Conservation (phyloP, 1,140 invertebrate genomes). For the Amphibalanus amphitrite region DNA sequence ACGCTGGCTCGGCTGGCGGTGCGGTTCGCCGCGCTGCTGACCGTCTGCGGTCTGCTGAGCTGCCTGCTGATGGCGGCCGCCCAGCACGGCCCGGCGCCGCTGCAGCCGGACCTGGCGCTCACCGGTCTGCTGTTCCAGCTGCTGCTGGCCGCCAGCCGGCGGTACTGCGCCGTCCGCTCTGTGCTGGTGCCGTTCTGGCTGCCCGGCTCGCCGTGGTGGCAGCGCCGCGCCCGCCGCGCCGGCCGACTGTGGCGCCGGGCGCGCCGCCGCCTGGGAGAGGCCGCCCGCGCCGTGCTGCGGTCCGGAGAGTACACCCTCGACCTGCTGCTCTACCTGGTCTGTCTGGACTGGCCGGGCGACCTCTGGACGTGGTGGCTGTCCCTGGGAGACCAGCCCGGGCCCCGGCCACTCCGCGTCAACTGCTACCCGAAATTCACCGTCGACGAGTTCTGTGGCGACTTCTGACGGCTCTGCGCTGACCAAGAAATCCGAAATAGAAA, state of each 20-base stretch:
- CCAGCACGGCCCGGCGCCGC: background rate
- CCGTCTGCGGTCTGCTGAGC: background rate
- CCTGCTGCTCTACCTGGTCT: background rate
- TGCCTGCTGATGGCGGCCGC: background rate
- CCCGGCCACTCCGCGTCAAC: background rate
- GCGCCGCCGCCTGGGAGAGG: background rate
- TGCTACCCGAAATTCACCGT: background rate
- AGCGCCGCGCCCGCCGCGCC: no score
- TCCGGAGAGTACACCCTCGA: background rate
- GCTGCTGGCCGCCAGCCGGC: background rate
- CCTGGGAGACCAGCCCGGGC: background rate
- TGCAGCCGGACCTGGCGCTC: background rate
- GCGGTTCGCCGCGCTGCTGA: background rate
- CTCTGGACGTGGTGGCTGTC: background rate
- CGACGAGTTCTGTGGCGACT: background rate
- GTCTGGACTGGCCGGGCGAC: background rate
- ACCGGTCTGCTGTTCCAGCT: background rate
- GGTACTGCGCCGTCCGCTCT: background rate
- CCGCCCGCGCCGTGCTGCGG: background rate
- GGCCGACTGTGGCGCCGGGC: no score
- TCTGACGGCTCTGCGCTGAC: background rate
- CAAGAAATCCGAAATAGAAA: no score
- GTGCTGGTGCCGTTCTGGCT: background rate
- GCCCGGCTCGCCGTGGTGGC: background rate
- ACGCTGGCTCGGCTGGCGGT: background rate